phyloP scores from a whole-genome alignment of 2,113 vertebrate species.

The Forbesichthys agassizii region DNA sequence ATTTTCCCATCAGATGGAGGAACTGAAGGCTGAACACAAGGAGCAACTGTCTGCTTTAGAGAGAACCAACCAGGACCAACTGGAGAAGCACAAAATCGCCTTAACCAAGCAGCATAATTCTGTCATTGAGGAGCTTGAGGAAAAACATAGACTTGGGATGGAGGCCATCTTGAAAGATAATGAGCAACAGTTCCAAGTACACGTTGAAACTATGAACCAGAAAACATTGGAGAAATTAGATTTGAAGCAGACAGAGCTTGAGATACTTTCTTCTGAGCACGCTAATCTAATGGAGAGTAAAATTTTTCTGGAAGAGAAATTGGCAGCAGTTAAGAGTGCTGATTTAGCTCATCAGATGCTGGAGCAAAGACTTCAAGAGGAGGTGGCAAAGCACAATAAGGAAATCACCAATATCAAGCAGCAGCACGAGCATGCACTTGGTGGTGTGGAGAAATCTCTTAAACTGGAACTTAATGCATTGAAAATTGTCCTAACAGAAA shows the following conservation, averaged over 20 bases:
- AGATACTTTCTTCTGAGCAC: constrained; percentile 84
- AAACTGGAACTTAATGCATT: constrained; percentile 84
- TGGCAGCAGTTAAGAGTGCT: constrained; percentile 67
- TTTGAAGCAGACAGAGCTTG: constrained; percentile 87
- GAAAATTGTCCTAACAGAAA: constrained; percentile 80
- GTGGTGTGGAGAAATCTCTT: constrained; percentile 78
- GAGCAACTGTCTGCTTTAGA: constrained; percentile 77
- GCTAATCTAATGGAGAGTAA: constrained; percentile 79
- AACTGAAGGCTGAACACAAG: constrained; percentile 79
- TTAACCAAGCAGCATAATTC: constrained; percentile 74
- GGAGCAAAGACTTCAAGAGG: constrained; percentile 77
- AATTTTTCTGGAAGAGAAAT: constrained; percentile 78
- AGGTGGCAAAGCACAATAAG: constrained; percentile 71
- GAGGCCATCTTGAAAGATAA: constrained; percentile 83
- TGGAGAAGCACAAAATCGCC: constrained; percentile 75
- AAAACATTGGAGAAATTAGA: constrained; percentile 90
- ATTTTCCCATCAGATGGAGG: constrained; percentile 73
- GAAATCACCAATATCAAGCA: constrained; percentile 76
- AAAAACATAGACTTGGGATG: constrained; percentile 77
- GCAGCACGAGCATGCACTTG: constrained; percentile 77
- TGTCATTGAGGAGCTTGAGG: constrained; percentile 77
- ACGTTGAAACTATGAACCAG: constrained; percentile 91
- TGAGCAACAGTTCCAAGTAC: constrained; percentile 82
- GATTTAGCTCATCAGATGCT: constrained; percentile 68
- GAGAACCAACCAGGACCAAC: constrained; percentile 80